These are phyloP conservation scores for Sarcophaga variegata DNA, from an alignment of 2,888 invertebrate species.

Conservation along the genomic window DNA sequence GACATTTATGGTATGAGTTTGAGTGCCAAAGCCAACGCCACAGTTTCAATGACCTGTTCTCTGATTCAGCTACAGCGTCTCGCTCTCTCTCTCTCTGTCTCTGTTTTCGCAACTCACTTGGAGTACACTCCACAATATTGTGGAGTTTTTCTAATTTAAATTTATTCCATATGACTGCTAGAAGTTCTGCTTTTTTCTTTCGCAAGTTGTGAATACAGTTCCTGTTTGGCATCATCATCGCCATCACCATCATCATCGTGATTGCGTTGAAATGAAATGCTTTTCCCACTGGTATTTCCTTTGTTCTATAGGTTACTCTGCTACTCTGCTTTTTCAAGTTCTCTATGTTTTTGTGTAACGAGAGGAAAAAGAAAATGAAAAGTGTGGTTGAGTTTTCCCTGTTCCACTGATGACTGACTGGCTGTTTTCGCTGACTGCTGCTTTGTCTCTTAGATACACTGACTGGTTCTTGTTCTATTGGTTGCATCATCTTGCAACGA, in stretches of 20 bases:
- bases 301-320: constrained; percentile 69
- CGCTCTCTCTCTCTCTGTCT: neutral
- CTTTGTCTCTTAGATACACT: constrained; percentile 15
- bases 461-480: constrained; percentile 9
- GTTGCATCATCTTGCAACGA: constrained; percentile 61
- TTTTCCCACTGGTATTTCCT: constrained; percentile 68
- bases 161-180: constrained; percentile 22
- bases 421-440: constrained; percentile 32
- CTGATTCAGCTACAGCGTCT: constrained; percentile 1
- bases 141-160: constrained; percentile 22
- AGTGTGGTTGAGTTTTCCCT: constrained; percentile 68
- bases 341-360: constrained; percentile 64
- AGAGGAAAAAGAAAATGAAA: constrained; percentile 57
- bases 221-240: neutral
- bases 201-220: neutral
- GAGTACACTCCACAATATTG: neutral
- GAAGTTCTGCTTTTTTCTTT: neutral
- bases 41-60: constrained; percentile 68
- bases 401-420: constrained; percentile 54
- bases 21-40: constrained; percentile 39
- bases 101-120: too few species aligned
- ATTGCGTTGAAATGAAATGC: constrained; percentile 24
- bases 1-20: constrained; percentile 67
- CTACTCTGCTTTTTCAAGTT: constrained; percentile 54
- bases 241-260: constrained; percentile 29